Evolutionary conservation across 1,140 invertebrate species (phyloP).

Genomic region (Eufriesea mexicana): DNA sequence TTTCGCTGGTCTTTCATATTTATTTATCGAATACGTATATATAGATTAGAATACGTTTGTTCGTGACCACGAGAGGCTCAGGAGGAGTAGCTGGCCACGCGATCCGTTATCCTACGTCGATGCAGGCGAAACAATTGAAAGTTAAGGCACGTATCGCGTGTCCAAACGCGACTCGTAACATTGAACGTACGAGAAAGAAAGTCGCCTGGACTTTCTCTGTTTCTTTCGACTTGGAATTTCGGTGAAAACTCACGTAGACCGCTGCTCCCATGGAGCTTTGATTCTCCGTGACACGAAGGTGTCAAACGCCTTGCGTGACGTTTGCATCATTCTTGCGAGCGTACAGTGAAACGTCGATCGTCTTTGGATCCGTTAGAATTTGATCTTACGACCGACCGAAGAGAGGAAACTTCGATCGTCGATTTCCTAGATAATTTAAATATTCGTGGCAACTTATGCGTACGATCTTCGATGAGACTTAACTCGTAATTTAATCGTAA

Average conservation of each 20-base stretch:
- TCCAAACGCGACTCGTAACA: constrained; percentile 34
- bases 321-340: not conserved
- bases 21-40: constrained; percentile 27
- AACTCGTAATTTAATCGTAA: not conserved
- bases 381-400: not conserved
- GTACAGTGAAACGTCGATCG: constrained; percentile 3
- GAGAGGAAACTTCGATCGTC: not conserved
- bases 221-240: constrained; percentile 53
- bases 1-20: constrained; percentile 1
- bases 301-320: not conserved
- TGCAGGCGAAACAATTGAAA: constrained; percentile 44
- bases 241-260: constrained; percentile 51
- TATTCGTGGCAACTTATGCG: not conserved
- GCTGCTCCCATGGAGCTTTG: not conserved
- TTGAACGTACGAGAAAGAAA: constrained; percentile 55
- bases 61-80: not conserved
- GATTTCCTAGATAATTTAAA: not conserved
- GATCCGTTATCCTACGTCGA: constrained; percentile 1
- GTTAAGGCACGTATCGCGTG: constrained; percentile 62
- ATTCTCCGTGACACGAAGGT: not conserved
- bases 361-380: not conserved
- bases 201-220: constrained; percentile 56
- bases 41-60: not conserved
- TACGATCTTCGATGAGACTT: not conserved
- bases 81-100: not conserved